Conservation (phyloP, 2,888 invertebrate genomes). For the Malacosoma neustria region DNA sequence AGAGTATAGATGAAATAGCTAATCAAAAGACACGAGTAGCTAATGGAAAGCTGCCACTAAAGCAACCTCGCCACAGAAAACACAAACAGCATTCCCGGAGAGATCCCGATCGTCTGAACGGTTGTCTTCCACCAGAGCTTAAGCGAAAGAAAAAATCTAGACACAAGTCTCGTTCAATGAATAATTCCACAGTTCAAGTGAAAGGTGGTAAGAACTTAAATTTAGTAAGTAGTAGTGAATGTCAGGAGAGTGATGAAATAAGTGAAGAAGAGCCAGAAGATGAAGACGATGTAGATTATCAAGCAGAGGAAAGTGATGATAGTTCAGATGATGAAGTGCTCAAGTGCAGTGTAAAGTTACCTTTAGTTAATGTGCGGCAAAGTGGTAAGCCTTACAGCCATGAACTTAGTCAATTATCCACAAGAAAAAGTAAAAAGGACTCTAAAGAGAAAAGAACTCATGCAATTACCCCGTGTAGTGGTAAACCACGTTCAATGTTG, state of each 20-base stretch:
- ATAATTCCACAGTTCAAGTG: slow-evolving; percentile 46
- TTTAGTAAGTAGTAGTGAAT: slow-evolving; percentile 71
- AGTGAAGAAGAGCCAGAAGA: slow-evolving; percentile 26
- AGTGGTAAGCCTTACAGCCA: slow-evolving; percentile 73
- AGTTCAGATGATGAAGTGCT: slow-evolving; percentile 68
- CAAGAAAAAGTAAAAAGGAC: slow-evolving; percentile 62
- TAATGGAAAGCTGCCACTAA: slow-evolving; percentile 47
- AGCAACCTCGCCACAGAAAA: slow-evolving; percentile 52
- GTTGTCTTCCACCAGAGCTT: slow-evolving; percentile 47
- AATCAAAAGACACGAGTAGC: slow-evolving; percentile 48
- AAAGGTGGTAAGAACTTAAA: slow-evolving; percentile 71
- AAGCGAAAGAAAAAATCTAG: slow-evolving; percentile 52
- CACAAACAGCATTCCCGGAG: slow-evolving; percentile 59
- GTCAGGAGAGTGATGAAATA: slow-evolving; percentile 42
- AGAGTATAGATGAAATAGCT: slow-evolving; percentile 66
- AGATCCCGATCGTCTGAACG: slow-evolving; percentile 46
- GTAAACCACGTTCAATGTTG: slow-evolving; percentile 69
- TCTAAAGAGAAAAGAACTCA: slow-evolving; percentile 53
- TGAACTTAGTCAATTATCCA: slow-evolving; percentile 73
- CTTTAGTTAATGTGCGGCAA: slow-evolving; percentile 52
- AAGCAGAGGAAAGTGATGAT: slow-evolving; percentile 35
- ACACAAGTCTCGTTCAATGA: slow-evolving; percentile 45
- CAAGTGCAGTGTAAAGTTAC: slow-evolving; percentile 64
- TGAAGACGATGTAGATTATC: slow-evolving; percentile 24
- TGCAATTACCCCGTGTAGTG: slow-evolving; percentile 59